Evolutionary conservation across 2,888 invertebrate species (phyloP).

Genomic region (Argyresthia albistria): DNA sequence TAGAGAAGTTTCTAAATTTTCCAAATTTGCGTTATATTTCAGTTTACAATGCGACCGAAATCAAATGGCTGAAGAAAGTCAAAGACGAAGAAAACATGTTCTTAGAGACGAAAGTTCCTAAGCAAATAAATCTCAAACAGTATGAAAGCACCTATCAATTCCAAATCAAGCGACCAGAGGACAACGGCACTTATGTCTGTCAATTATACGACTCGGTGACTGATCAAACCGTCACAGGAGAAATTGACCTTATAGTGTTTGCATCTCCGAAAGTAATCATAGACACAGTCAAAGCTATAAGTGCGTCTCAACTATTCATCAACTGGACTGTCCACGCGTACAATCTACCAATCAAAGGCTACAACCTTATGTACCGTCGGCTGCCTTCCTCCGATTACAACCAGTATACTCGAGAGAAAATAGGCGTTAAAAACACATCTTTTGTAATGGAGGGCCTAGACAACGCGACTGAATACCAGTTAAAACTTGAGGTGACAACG

Average conservation of each 20-base stretch:
- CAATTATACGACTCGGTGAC: constrained; percentile 34
- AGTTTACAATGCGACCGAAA: constrained; percentile 45
- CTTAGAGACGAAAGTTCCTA: constrained; percentile 13
- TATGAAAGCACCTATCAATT: constrained; percentile 66
- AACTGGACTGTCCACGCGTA: constrained; percentile 88
- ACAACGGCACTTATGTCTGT: constrained; percentile 76
- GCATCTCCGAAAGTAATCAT: constrained; percentile 81
- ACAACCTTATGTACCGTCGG: constrained; percentile 70
- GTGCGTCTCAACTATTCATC: constrained; percentile 80
- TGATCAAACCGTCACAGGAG: constrained; percentile 47
- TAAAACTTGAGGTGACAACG: constrained; percentile 79
- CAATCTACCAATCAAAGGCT: constrained; percentile 77
- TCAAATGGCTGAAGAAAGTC: constrained; percentile 44
- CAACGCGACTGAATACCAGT: constrained; percentile 76
- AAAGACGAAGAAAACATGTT: constrained; percentile 20
- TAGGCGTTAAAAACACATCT: constrained; percentile 76
- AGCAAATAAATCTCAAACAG: constrained; percentile 65
- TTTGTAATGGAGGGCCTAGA: constrained; percentile 78
- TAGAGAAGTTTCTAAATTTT: too few relatives aligned
- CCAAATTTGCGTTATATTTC: constrained; percentile 9
- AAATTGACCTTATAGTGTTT: constrained; percentile 71
- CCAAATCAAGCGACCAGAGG: constrained; percentile 71
- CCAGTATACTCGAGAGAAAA: constrained; percentile 67
- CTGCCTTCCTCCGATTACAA: constrained; percentile 22
- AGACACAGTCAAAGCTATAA: constrained; percentile 82